These are phyloP conservation scores for Anguilla marmorata DNA, from an alignment of 2,797 vertebrate genomes.

Conservation along the genomic window DNA sequence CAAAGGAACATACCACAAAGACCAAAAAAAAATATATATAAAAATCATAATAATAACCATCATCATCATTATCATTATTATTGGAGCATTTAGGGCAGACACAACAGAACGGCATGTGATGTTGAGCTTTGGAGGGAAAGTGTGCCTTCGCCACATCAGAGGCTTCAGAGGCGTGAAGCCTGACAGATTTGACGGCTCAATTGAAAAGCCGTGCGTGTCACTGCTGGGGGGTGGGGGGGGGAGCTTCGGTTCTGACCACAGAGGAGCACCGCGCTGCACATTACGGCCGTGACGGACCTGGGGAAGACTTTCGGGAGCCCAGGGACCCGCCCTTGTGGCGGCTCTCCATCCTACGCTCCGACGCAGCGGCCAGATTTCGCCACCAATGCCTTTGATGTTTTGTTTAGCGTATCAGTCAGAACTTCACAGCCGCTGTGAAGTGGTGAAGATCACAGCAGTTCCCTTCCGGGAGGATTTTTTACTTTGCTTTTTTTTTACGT, in stretches of 20 bases:
- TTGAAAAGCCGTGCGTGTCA: slow-evolving; percentile 66
- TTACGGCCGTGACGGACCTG: slow-evolving; percentile 55
- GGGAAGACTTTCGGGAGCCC: slow-evolving; percentile 28
- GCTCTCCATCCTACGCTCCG: slow-evolving; percentile 44
- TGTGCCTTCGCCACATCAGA: slow-evolving; percentile 32
- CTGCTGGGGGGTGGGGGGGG: slow-evolving; percentile 40
- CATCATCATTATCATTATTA: no score
- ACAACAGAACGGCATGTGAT: neutral
- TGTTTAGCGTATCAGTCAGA: slow-evolving; percentile 60
- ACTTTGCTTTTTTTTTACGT: slow-evolving; percentile 28
- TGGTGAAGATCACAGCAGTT: slow-evolving; percentile 37
- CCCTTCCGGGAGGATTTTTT: slow-evolving; percentile 39
- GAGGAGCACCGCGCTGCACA: slow-evolving; percentile 50
- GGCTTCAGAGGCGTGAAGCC: slow-evolving; percentile 48
- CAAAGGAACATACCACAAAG: neutral
- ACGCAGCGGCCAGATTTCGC: slow-evolving; percentile 51
- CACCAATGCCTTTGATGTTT: slow-evolving; percentile 50
- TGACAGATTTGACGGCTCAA: slow-evolving; percentile 70
- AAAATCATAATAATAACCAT: no score
- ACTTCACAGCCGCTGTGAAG: slow-evolving; percentile 41
- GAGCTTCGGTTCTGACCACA: slow-evolving; percentile 56
- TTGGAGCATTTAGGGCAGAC: neutral
- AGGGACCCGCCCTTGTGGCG: slow-evolving; percentile 34
- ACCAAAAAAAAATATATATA: no score
- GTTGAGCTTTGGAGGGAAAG: neutral